These are phyloP conservation scores for Drosophila nebulosa DNA, from an alignment of 1,140 invertebrate species.

Conservation along the genomic window DNA sequence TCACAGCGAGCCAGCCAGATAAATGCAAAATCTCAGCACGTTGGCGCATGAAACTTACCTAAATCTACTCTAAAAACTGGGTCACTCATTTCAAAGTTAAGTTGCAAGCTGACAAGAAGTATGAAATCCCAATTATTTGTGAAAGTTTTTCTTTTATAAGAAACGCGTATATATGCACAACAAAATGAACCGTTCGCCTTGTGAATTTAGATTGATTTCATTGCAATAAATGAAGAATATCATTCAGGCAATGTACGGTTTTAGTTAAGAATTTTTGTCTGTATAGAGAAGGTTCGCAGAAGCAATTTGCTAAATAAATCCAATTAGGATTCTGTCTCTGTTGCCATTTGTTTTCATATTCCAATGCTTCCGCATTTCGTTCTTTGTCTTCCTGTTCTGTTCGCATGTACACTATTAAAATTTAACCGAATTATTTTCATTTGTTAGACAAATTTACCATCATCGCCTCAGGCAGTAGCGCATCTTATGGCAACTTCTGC, in stretches of 20 bases:
- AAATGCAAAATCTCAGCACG: background rate
- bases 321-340: background rate
- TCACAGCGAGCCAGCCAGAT: background rate
- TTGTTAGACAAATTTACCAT: constrained; percentile 1
- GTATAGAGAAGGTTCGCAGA: background rate
- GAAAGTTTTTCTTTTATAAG: background rate
- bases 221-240: background rate
- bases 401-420: constrained; percentile 5
- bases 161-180: background rate
- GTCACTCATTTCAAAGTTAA: background rate
- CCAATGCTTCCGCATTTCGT: background rate
- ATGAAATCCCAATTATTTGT: background rate
- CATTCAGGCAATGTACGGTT: background rate
- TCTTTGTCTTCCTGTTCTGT: background rate
- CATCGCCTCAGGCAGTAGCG: background rate
- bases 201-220: background rate
- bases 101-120: background rate
- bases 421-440: constrained; percentile 4
- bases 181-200: no score
- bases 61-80: background rate
- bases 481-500: background rate
- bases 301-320: background rate
- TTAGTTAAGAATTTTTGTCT: background rate
- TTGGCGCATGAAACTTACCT: background rate
- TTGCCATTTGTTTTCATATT: background rate